Base-by-base conservation (phyloP, 2,113 vertebrate genomes). In the Cyanoderma ruficeps region DNA sequence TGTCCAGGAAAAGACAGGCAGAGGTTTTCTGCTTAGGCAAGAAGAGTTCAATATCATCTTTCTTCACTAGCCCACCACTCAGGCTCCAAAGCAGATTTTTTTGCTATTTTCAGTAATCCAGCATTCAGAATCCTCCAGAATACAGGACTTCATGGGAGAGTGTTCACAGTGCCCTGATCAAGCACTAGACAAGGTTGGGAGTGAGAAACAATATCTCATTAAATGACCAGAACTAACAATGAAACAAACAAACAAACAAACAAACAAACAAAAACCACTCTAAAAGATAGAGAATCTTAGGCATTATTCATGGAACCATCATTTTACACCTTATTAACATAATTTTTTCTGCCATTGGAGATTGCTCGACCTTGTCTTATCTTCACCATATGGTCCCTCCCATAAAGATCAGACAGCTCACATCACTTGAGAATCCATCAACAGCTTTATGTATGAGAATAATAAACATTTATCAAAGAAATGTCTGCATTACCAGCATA, bases 151-250 rank as follows among this genome's bases (percentile, higher is more conserved):
- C 15, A 3, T 31, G 4, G 47, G 11, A 46, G 6, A 56, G 23
- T 24, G 10, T 28, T 78, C 21, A 21, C 7, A 61, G 20, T n/a
- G 17, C 10, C 33, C 42, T 47, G 16, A 39, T 31, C 4, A 15
- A 87, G 18, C 3, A 5, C 31, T 57, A 72, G n/a, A 50, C 0
- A 9, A 76, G 16, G 4, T 1, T 33, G 5, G 13, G 3, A 4
- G 4, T 35, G 37, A 65, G 22, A 90, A 56, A 23, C 5, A 56
- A 1, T 24, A 15, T 17, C 2, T 68, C 15, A 37, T 9, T 63
- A 63, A 52, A 46, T 77, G 65, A 50, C 13, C 22, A 50, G 22
- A 84, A 42, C 2, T 41, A 80, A 2, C 11, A 60, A 14, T 3
- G 0, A 76, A 47, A 23, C 12, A 11, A 70, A 23, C 11, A n/a